Conservation (phyloP, 2,888 invertebrate genomes). For the Dolichopus griseipennis region DNA sequence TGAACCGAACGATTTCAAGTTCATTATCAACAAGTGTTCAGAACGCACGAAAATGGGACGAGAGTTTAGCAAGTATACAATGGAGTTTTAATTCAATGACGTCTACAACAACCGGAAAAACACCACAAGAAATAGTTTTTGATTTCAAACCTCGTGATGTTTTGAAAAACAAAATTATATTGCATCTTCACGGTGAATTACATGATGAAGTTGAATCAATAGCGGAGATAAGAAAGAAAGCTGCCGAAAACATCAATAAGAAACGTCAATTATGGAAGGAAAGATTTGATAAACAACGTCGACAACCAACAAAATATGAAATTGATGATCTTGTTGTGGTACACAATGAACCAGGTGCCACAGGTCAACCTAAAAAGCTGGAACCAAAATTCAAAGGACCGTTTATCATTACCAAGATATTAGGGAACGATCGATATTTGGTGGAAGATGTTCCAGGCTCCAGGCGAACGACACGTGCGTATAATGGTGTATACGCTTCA, state of each 20-base stretch:
- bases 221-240: too few relatives aligned
- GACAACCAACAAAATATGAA: slow-evolving; percentile 8
- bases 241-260: too few relatives aligned
- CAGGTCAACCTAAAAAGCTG: slow-evolving; percentile 19
- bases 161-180: too few relatives aligned
- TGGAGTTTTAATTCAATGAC: too few relatives aligned
- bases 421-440: slow-evolving; percentile 23
- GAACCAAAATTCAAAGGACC: slow-evolving; percentile 22
- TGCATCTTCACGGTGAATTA: too few relatives aligned
- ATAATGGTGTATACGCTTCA: slow-evolving; percentile 21
- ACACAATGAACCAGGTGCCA: slow-evolving; percentile 9
- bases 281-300: not conserved
- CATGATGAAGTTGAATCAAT: too few relatives aligned
- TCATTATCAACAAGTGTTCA: slow-evolving; percentile 22
- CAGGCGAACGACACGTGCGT: slow-evolving; percentile 18
- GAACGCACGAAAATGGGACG: slow-evolving; percentile 19
- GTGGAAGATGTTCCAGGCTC: slow-evolving; percentile 23
- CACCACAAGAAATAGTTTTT: too few relatives aligned
- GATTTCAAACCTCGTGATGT: too few relatives aligned
- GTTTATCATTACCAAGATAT: slow-evolving; percentile 17
- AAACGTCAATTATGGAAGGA: slow-evolving; percentile 12
- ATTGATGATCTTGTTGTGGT: slow-evolving; percentile 10
- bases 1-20: slow-evolving; percentile 21
- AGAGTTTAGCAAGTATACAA: not conserved
- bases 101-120: too few relatives aligned